A percentile compares a stretch with the other conserved stretches of the same genome.
These are phyloP conservation scores for Oriolus oriolus DNA, from an alignment of 2,113 vertebrate genomes.

Conservation along the genomic window DNA sequence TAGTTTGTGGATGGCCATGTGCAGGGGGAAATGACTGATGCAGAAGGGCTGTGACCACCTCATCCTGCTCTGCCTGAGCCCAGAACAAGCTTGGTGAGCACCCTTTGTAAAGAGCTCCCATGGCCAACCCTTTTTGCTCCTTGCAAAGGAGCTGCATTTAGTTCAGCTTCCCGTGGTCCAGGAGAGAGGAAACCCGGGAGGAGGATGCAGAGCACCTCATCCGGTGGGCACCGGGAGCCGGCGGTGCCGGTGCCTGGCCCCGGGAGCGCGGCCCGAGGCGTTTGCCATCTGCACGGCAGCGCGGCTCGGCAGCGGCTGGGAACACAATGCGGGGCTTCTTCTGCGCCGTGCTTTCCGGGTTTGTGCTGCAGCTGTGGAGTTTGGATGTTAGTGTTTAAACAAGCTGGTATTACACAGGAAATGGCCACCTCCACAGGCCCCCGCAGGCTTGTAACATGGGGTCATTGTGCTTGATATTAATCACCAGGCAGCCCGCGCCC, in stretches of 20 bases:
- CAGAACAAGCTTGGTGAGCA: not conserved
- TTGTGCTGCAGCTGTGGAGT: conserved; percentile 80
- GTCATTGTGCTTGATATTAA: conserved; percentile 78
- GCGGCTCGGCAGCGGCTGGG: conserved; percentile 29
- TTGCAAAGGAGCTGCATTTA: not conserved
- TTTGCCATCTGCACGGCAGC: conserved; percentile 68
- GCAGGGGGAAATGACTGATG: not conserved
- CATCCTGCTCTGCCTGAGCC: not conserved
- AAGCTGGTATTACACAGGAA: conserved; percentile 84
- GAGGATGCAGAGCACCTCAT: not conserved
- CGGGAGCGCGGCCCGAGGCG: not conserved
- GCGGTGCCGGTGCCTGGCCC: not conserved
- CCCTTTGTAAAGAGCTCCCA: not conserved
- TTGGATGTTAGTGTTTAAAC: conserved; percentile 80
- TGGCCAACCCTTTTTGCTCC: not conserved
- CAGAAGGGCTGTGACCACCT: not conserved
- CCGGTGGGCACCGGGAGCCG: not conserved
- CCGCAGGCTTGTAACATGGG: conserved; percentile 75
- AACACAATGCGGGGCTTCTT: conserved; percentile 76
- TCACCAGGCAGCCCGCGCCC: conserved; percentile 70
- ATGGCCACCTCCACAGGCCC: conserved; percentile 78
- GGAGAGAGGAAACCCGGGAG: not conserved
- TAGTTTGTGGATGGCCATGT: rapidly evolving
- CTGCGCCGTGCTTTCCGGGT: conserved; percentile 74
- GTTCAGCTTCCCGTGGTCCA: not conserved